A percentile compares a stretch with the other conserved stretches of the same genome.
Evolutionary conservation across 2,888 invertebrate species (phyloP).

Genomic region (Augochlorella aurata): DNA sequence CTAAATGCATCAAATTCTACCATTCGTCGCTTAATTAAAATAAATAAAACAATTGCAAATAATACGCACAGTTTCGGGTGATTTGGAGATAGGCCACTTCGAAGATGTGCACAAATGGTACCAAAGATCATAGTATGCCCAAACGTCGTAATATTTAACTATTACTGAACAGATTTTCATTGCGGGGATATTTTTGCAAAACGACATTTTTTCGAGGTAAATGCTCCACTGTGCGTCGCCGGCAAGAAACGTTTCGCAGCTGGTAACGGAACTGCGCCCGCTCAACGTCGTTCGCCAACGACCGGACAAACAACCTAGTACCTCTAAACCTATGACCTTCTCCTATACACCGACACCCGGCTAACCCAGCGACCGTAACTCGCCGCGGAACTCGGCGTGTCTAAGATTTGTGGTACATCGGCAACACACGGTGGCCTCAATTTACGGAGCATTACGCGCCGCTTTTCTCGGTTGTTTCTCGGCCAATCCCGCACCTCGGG

Average conservation of each 20-base stretch:
- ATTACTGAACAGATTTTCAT: no score
- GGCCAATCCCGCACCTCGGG: conserved; percentile 28
- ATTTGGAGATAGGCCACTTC: no score
- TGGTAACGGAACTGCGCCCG: conserved; percentile 32
- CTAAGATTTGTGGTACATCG: conserved; percentile 73
- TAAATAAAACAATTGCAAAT: no score
- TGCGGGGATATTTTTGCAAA: no score
- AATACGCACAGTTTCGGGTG: no score
- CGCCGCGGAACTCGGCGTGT: conserved; percentile 47
- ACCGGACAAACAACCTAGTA: conserved; percentile 54
- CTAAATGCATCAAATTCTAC: no score
- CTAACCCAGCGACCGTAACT: conserved; percentile 52
- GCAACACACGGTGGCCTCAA: conserved; percentile 72
- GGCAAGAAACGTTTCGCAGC: conserved; percentile 42
- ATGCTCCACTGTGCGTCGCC: background rate
- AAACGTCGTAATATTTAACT: no score
- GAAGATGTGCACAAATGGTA: no score
- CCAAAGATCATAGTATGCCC: no score
- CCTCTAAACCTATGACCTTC: conserved; percentile 43
- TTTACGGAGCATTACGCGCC: conserved; percentile 72
- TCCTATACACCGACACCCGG: conserved; percentile 31
- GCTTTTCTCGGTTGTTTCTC: conserved; percentile 52
- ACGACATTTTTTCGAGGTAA: no score
- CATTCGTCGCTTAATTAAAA: no score
- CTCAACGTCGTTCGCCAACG: conserved; percentile 40